Percentiles rank a stretch among this genome's conserved stretches.
Evolutionary conservation across 2,113 vertebrate species (phyloP).

Genomic region (Lutjanus erythropterus): DNA sequence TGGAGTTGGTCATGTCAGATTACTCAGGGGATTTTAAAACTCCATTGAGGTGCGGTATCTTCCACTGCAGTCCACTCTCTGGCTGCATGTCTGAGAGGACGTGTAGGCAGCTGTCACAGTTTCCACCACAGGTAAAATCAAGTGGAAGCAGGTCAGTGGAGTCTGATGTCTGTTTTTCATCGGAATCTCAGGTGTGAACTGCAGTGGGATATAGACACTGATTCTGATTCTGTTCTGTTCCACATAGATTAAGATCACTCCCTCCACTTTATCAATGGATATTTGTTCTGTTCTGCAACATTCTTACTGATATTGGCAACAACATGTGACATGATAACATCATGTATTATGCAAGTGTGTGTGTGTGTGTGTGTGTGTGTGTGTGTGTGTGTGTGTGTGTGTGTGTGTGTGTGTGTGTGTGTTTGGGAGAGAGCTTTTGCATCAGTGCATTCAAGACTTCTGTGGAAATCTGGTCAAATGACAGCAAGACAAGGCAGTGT

Average conservation of each 20-base stretch:
- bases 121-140: neutral
- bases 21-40: neutral
- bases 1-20: neutral
- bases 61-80: neutral
- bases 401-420: neutral
- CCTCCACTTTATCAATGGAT: neutral
- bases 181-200: too few relatives aligned
- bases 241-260: neutral
- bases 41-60: neutral
- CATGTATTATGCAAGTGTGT: neutral
- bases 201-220: too few relatives aligned
- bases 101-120: neutral
- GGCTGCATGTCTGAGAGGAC: neutral
- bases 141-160: neutral
- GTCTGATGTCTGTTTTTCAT: too few relatives aligned
- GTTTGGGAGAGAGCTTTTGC: neutral
- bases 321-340: slow-evolving; percentile 4
- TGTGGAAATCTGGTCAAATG: slow-evolving; percentile 3
- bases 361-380: neutral
- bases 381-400: neutral
- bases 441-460: neutral
- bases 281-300: neutral
- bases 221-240: neutral
- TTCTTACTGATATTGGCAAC: neutral
- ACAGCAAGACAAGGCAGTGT: neutral